Evolutionary conservation across 2,797 vertebrate species (phyloP).

Genomic region (Xenopus petersii): DNA sequence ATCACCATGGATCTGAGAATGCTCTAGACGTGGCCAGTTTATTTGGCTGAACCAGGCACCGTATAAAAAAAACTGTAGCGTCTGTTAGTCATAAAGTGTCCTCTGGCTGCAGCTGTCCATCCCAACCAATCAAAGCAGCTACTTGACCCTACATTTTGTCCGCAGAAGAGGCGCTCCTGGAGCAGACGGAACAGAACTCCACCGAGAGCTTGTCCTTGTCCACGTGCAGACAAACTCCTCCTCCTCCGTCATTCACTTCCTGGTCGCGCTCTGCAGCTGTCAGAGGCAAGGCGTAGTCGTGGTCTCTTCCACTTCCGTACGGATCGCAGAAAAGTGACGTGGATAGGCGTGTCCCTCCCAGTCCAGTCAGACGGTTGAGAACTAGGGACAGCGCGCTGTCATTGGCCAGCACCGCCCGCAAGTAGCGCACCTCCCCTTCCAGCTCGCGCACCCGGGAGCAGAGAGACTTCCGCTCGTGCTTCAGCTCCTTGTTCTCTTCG

Average conservation of each 20-base stretch:
- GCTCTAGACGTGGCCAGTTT: too few relatives aligned
- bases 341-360: slow-evolving; percentile 90
- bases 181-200: slow-evolving; percentile 96
- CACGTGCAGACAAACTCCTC: slow-evolving; percentile 92
- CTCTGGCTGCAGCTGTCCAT: slow-evolving; percentile 52
- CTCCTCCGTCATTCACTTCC: slow-evolving; percentile 61
- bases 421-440: slow-evolving; percentile 91
- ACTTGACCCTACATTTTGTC: slow-evolving; percentile 98
- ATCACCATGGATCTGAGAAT: too few relatives aligned
- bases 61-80: not conserved
- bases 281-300: slow-evolving; percentile 88
- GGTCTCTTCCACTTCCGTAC: slow-evolving; percentile 72
- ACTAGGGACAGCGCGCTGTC: slow-evolving; percentile 90
- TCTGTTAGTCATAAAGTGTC: not conserved
- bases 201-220: slow-evolving; percentile 94
- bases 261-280: slow-evolving; percentile 55
- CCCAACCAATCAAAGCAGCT: slow-evolving; percentile 64
- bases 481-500: slow-evolving; percentile 79
- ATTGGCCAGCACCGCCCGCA: slow-evolving; percentile 92
- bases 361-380: slow-evolving; percentile 86
- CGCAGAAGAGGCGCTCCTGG: slow-evolving; percentile 80
- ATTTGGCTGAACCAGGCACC: too few relatives aligned
- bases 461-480: slow-evolving; percentile 80
- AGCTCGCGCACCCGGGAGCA: slow-evolving; percentile 84
- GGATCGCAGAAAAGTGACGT: slow-evolving; percentile 89